Evolutionary conservation across 2,888 invertebrate genomes (phyloP), one percentile per base, ranked within the genome.

Genomic region (Drosophila flavopinicola): DNA sequence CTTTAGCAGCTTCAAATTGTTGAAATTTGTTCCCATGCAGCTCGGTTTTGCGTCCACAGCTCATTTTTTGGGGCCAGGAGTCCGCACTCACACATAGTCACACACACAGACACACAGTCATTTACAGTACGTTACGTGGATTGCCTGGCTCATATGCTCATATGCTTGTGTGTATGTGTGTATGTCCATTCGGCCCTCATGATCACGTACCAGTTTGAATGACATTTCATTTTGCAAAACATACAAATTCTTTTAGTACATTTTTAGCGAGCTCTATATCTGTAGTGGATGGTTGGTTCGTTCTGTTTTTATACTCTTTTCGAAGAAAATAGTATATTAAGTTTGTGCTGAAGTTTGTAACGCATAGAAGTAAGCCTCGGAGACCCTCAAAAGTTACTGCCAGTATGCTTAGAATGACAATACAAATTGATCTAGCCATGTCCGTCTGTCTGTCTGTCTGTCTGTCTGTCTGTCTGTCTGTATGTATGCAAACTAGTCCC

Each of bases 1-100:
- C 82, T 78, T 85, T 85, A 73, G 64, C 60, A 69, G 78, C 75
- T 85, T 85, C 69, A 78, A 80, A 78, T 69, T n/a, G n/a, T n/a
- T n/a, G 61, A 80, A 78, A 77, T 78, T 73, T 66, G 78, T 77
- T 80, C 77, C 58, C 60, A 78, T 78, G 57, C 66, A 70, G 39
- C 70, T 59, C 60, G 51, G 42, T 59, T n/a, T n/a, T 61, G 56
- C 58, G 59, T 59, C 56, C 53, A 49, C 59, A 73, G 61, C 63
- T 66, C 49, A 54, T 56, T 75, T 75, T 74, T 70, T 39, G 29
- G 41, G 45, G 25, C 13, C 37, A 53, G 51, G 33, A 32, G 38
- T 41, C 54, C 52, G 44, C 24, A 24, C 17, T 2, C 29, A 42
- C 24, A 33, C 37, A 11, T 13, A 33, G 15, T 10, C 10, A 30